phyloP scores from a whole-genome alignment of 2,797 vertebrate genomes.

The Enteromius argenteus region DNA sequence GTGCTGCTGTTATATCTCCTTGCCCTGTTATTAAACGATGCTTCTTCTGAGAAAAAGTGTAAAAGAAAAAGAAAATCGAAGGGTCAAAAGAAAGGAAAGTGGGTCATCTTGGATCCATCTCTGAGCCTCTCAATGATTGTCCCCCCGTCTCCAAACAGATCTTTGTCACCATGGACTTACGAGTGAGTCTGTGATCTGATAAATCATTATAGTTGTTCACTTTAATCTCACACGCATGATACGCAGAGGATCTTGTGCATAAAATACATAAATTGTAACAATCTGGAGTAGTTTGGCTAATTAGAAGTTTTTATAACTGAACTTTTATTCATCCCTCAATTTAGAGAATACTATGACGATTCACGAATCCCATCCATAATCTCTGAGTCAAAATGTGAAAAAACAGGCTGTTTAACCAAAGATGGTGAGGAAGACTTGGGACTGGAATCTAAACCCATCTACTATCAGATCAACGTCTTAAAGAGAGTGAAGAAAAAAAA shows the following conservation, averaged over 20 bases:
- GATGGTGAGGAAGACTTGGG: slow-evolving; percentile 60
- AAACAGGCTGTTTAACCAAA: slow-evolving; percentile 65
- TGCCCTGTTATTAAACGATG: slow-evolving; percentile 25
- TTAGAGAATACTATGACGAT: slow-evolving; percentile 58
- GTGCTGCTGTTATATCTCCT: slow-evolving; percentile 64
- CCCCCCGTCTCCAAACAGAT: slow-evolving; percentile 60
- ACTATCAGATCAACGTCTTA: slow-evolving; percentile 72
- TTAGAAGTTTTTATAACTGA: not conserved
- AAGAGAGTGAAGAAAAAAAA: slow-evolving; percentile 62
- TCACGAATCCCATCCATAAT: slow-evolving; percentile 70
- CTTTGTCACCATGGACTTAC: slow-evolving; percentile 78
- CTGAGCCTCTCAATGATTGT: rapidly evolving
- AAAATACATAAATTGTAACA: not conserved
- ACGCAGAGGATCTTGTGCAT: not conserved
- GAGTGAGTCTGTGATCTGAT: slow-evolving; percentile 66
- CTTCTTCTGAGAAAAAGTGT: not conserved
- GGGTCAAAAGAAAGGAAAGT: not conserved
- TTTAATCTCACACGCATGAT: not conserved
- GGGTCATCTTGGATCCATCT: not conserved
- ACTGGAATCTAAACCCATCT: slow-evolving; percentile 74
- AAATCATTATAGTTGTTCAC: not conserved
- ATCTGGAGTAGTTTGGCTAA: not conserved
- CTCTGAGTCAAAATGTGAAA: slow-evolving; percentile 71
- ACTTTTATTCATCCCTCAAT: not conserved
- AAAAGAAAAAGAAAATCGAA: slow-evolving; percentile 54